Evolutionary conservation across 2,797 vertebrate genomes (phyloP), one percentile per base, ranked within the genome.

Genomic region (Champsocephalus gunnari): DNA sequence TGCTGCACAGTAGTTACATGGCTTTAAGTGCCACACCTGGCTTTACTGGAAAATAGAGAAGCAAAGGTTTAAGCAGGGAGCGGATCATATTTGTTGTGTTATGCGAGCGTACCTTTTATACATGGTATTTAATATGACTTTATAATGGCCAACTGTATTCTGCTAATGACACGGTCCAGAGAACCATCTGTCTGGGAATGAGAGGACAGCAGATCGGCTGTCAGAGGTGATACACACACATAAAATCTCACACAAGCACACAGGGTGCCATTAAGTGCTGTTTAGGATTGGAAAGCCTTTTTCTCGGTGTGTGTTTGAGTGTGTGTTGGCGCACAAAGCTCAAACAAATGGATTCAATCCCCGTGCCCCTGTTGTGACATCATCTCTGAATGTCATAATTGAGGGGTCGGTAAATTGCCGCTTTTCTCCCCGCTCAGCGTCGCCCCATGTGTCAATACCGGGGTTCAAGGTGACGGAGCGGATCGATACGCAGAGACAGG

Each of bases 301-400:
- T 81, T 68, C 70, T 82, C 57, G 58, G 83, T 81, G 67, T 75
- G 50, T 41, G 10, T 58, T 41, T 14, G 19, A 49, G 43, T 61
- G 44, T 17, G 24, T 55, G 28, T 75, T 69, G 64, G 67, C 60
- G 63, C 59, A 80, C 77, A 79, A 59, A 84, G 74, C 84, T 85
- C 77, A 83, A 86, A 90, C 75, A 90, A 90, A 93, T 92, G 88
- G 88, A 87, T 81, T 82, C 77, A 86, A 82, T 91, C 87, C 90
- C 82, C 9, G 41, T 85, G 87, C 85, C 89, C 90, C 88, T 92
- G 93, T 90, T 92, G 96, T 98, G 97, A 98, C 97, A 99, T 98
- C 97, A 98, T 97, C 91, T 91, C 97, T 97, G 96, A 97, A 97
- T 97, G 96, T 96, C 97, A 98, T 98, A 97, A 99, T 98, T 97